Percentiles rank a stretch among this genome's conserved stretches.
Conservation (phyloP, 2,888 invertebrate genomes). For the Drosophila gaucha region DNA sequence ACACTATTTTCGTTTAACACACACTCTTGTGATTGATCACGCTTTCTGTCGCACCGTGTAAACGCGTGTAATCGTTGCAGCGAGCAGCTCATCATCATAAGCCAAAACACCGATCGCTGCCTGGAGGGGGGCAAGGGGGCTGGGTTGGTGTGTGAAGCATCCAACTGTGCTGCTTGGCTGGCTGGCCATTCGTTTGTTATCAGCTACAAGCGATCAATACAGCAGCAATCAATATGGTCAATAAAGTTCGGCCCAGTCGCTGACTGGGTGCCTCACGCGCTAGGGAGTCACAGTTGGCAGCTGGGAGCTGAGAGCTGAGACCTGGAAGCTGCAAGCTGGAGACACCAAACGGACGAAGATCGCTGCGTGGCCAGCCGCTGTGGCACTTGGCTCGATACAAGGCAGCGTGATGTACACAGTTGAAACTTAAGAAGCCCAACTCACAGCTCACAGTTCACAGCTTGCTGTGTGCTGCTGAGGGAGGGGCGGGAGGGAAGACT, state of each 20-base stretch:
- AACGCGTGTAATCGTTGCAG: constrained; percentile 20
- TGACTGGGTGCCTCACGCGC: constrained; percentile 31
- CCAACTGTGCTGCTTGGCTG: constrained; percentile 54
- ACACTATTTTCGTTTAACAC: too few species aligned
- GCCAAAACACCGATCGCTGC: constrained; percentile 31
- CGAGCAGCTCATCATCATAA: constrained; percentile 45
- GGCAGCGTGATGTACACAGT: constrained; percentile 75
- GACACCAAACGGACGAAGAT: constrained; percentile 23
- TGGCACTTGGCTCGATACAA: constrained; percentile 53
- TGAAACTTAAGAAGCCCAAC: constrained; percentile 71
- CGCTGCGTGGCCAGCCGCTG: constrained; percentile 38
- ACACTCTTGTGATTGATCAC: too few species aligned
- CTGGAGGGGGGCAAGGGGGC: constrained; percentile 6
- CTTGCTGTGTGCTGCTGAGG: constrained; percentile 28
- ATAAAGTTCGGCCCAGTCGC: constrained; percentile 64
- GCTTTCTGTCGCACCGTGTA: constrained; percentile 16
- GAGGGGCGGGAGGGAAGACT: not conserved
- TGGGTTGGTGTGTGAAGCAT: constrained; percentile 48
- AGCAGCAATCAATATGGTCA: constrained; percentile 80
- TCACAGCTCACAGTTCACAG: constrained; percentile 63
- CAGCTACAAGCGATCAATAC: constrained; percentile 76
- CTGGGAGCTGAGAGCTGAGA: constrained; percentile 8
- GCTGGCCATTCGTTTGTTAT: constrained; percentile 58
- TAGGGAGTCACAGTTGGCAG: constrained; percentile 41
- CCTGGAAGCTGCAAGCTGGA: not conserved